Evolutionary conservation across 2,888 invertebrate species (phyloP).

Genomic region (Drosophila demipolita): DNA sequence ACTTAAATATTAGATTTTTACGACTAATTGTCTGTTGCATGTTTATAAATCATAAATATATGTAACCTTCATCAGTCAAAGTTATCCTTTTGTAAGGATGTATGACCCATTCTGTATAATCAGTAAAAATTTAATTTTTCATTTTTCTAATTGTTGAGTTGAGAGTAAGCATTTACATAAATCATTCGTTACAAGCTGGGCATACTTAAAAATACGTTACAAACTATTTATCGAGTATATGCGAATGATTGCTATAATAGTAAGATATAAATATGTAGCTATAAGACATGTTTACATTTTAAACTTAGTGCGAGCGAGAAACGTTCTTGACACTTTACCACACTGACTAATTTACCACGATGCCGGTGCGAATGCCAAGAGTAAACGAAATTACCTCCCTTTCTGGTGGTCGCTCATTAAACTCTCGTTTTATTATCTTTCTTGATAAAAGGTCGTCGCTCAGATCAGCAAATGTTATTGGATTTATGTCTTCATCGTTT

Average conservation of each 20-base stretch:
- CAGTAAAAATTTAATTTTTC: neutral
- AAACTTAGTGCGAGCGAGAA: conserved; percentile 35
- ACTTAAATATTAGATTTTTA: neutral
- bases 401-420: conserved; percentile 49
- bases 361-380: conserved; percentile 66
- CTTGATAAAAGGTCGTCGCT: conserved; percentile 70
- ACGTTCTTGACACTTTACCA: conserved; percentile 21
- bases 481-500: conserved; percentile 24
- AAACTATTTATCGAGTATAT: conserved; percentile 42
- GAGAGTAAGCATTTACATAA: conserved; percentile 28
- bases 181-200: conserved; percentile 28
- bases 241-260: conserved; percentile 50
- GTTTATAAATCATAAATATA: too few relatives aligned
- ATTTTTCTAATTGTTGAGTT: conserved; percentile 24
- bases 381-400: conserved; percentile 72
- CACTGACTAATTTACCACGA: conserved; percentile 60
- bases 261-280: conserved; percentile 51
- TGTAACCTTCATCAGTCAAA: neutral
- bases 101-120: neutral
- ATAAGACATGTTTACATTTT: conserved; percentile 48
- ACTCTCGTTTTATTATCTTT: conserved; percentile 73
- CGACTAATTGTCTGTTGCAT: too few relatives aligned
- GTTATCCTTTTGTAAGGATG: neutral
- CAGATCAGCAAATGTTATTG: conserved; percentile 15
- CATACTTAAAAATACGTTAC: conserved; percentile 32